Percentiles rank a stretch among this genome's conserved stretches.
phyloP scores from a whole-genome alignment of 2,797 vertebrate species.

The Pteropus rufus region DNA sequence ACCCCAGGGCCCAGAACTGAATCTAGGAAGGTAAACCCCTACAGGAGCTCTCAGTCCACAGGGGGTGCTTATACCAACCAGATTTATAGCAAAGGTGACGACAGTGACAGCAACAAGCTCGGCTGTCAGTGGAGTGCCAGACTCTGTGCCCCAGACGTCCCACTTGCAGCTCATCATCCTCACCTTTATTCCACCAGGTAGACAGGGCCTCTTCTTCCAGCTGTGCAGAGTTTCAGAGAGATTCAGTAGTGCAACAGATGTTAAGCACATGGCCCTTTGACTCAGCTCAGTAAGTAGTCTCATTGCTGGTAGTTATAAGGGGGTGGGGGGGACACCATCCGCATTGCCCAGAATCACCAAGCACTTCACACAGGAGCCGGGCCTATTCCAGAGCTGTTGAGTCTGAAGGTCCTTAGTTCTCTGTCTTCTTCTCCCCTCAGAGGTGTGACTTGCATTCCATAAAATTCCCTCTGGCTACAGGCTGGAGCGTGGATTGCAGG shows the following conservation, averaged over 20 bases:
- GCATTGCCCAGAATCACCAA: neutral
- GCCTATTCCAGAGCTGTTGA: neutral
- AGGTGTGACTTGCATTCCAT: neutral
- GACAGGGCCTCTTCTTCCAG: neutral
- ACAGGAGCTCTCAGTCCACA: neutral
- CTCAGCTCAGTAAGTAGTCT: neutral
- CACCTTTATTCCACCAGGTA: neutral
- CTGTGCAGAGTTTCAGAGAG: neutral
- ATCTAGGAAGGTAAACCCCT: neutral
- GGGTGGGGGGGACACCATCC: neutral
- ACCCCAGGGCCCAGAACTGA: neutral
- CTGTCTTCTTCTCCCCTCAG: neutral
- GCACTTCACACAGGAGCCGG: neutral
- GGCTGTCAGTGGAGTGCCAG: fast-evolving
- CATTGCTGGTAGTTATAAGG: neutral
- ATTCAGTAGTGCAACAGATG: neutral
- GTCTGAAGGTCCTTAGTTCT: neutral
- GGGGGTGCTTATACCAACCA: neutral
- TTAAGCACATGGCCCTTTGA: neutral
- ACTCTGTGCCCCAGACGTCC: fast-evolving
- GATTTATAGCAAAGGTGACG: neutral
- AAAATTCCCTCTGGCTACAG: neutral
- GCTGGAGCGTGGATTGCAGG: neutral
- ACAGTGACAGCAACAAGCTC: neutral
- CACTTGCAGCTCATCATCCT: neutral